Percentiles rank a stretch among this genome's conserved stretches.
Evolutionary conservation across 1,140 invertebrate genomes (phyloP).

Genomic region (Drosophila subobscura): DNA sequence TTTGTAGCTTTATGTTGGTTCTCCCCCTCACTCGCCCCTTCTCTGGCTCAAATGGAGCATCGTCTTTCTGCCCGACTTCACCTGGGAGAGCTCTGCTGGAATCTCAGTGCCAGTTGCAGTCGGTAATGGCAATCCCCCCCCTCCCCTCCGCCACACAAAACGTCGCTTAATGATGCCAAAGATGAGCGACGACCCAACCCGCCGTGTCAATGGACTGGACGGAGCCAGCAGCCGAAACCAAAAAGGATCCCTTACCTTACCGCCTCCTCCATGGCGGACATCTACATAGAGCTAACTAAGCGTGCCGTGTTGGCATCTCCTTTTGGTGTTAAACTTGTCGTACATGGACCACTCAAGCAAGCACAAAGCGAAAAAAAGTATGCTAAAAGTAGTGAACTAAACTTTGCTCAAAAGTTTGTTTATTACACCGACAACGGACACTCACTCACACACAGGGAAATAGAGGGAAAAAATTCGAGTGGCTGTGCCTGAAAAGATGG

Average conservation of each 20-base stretch:
- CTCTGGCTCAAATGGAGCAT: slow-evolving; percentile 39
- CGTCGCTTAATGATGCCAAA: slow-evolving; percentile 78
- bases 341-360: slow-evolving; percentile 47
- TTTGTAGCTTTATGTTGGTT: slow-evolving; percentile 33
- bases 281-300: slow-evolving; percentile 82
- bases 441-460: slow-evolving; percentile 19
- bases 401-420: slow-evolving; percentile 81
- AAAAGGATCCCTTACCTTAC: background rate
- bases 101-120: slow-evolving; percentile 22
- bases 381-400: slow-evolving; percentile 65
- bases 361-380: slow-evolving; percentile 24
- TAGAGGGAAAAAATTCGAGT: slow-evolving; percentile 37
- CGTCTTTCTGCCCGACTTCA: slow-evolving; percentile 73
- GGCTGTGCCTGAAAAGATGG: slow-evolving; percentile 28
- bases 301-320: slow-evolving; percentile 73
- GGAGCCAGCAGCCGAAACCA: slow-evolving; percentile 15
- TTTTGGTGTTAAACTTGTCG: slow-evolving; percentile 75
- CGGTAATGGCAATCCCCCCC: slow-evolving; percentile 15
- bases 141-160: slow-evolving; percentile 35
- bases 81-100: slow-evolving; percentile 53
- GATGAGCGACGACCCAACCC: slow-evolving; percentile 64
- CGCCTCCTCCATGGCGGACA: slow-evolving; percentile 40
- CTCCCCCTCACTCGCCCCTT: background rate
- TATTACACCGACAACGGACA: slow-evolving; percentile 75
- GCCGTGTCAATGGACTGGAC: slow-evolving; percentile 60